Base-by-base conservation (phyloP, 2,888 invertebrate species). In the Creontiades dilutus region DNA sequence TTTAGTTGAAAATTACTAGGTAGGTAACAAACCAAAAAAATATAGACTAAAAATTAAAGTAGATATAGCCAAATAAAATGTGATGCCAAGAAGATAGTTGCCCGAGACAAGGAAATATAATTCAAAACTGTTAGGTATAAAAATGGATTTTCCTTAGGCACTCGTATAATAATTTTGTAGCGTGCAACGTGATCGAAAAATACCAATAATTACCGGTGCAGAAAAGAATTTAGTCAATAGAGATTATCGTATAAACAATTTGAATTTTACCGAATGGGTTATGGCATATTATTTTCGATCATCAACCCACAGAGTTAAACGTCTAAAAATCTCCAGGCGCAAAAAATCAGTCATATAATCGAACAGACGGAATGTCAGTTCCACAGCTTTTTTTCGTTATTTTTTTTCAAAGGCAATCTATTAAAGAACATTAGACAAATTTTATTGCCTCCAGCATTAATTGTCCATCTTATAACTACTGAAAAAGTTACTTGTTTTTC, bases 341-440 rank as follows among this genome's bases (percentile, higher is more conserved):
- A 13, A 68, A 68, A 68, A 68, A 68, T 68, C 68, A 68, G 68
- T 68, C 68, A 68, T 68, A 23, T 52, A 52, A 52, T 52, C 52
- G 68, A 68, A 68, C 68, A 19, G 68, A 68, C 68, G 27, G 27
- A 68, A 78, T 46, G 46, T 78, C 78, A 37, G 46, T 78, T 78
- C 46, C 78, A 78, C 37, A 78, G 47, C 37, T 78, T 46, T 78
- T 76, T 78, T 78, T 78, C n/a, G 16, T 78, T 76, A 14, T 76
- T 78, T 78, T n/a, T n/a, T 78, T 46, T 78, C 14, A 78, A 78
- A 78, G 78, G 78, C 78, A 78, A 78, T 78, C 78, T 78, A 78
- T 78, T 47, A 78, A 46, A 47, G 19, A 68, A 68, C 27, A 27
- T 23, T 27, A 68, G 61, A 68, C 23, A 68, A 23, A 68, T 46